Evolutionary conservation across 2,113 vertebrate genomes (phyloP), one percentile per base, ranked within the genome.

Genomic region (Festucalex cinctus): DNA sequence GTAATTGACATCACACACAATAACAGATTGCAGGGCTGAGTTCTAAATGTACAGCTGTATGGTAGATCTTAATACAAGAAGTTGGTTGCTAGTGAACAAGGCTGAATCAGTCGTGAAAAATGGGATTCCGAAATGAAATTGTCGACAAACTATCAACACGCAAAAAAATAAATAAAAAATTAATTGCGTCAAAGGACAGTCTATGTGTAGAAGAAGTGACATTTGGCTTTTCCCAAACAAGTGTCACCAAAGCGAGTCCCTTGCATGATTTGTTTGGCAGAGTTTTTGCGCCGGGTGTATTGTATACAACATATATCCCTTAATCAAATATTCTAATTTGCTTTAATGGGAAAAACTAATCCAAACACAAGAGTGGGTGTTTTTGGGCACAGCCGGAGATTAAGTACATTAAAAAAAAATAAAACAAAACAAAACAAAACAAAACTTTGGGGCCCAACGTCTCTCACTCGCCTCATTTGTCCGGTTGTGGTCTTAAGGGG

Each of bases 401-500:
- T 9, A 32, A 32, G 3, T 43, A 13, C 14, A 14, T 10, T 13
- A 13, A 43, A 43, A 43, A 3, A 43, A 43, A 19, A 2, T 6
- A 9, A n/a, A n/a, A n/a, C n/a, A n/a, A n/a, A n/a, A n/a, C n/a
- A n/a, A n/a, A n/a, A n/a, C n/a, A n/a, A n/a, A n/a, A n/a, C n/a
- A n/a, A n/a, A n/a, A n/a, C n/a, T n/a, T n/a, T n/a, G n/a, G n/a
- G n/a, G n/a, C n/a, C n/a, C n/a, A n/a, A n/a, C n/a, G n/a, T n/a
- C 44, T 46, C 17, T 63, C 37, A 49, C 6, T 35, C 51, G 49
- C 17, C 35, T 28, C 12, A 10, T 5, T 13, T 0, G 36, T 56
- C 39, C 9, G 6, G 14, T 73, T 67, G 19, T 13, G 37, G 20
- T 5, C n/a, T 76, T 85, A 61, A 16, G 88, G 61, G 51, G 69